Evolutionary conservation across 2,888 invertebrate genomes (phyloP).

Genomic region (Teleogryllus oceanicus): DNA sequence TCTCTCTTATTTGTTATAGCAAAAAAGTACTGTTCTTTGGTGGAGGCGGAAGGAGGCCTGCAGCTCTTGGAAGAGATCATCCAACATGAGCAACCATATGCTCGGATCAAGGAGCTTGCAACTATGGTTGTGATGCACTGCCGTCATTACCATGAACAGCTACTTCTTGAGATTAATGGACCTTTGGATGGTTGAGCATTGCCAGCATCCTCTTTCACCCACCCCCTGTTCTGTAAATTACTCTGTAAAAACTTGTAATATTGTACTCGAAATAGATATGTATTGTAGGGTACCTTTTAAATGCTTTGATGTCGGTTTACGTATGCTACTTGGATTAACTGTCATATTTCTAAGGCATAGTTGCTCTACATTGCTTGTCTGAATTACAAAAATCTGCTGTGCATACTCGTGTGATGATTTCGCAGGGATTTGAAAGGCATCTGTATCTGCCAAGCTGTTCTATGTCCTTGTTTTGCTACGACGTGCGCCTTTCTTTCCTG

Average conservation of each 20-base stretch:
- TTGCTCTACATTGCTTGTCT: neutral
- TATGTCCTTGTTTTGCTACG: too few species aligned
- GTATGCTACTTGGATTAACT: neutral
- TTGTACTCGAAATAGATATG: neutral
- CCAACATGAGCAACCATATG: slow-evolving; percentile 60
- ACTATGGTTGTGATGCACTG: slow-evolving; percentile 66
- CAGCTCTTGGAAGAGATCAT: slow-evolving; percentile 65
- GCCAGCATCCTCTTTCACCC: neutral
- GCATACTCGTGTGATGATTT: neutral
- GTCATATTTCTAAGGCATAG: neutral
- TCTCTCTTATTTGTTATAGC: slow-evolving; percentile 55
- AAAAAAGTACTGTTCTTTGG: slow-evolving; percentile 84
- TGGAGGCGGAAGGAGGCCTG: slow-evolving; percentile 82
- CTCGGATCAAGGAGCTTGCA: slow-evolving; percentile 66
- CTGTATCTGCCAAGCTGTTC: too few species aligned
- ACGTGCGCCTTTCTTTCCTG: too few species aligned
- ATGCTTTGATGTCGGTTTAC: neutral
- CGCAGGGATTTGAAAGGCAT: too few species aligned
- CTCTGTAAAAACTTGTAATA: slow-evolving; percentile 9
- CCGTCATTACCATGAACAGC: slow-evolving; percentile 35
- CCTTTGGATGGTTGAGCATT: slow-evolving; percentile 30
- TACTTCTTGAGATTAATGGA: slow-evolving; percentile 12
- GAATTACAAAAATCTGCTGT: neutral
- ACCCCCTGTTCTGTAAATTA: neutral
- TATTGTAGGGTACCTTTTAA: neutral